Percentiles rank a stretch among this genome's conserved stretches.
phyloP scores from a whole-genome alignment of 2,797 vertebrate species.

The Diglossa cyanea region DNA sequence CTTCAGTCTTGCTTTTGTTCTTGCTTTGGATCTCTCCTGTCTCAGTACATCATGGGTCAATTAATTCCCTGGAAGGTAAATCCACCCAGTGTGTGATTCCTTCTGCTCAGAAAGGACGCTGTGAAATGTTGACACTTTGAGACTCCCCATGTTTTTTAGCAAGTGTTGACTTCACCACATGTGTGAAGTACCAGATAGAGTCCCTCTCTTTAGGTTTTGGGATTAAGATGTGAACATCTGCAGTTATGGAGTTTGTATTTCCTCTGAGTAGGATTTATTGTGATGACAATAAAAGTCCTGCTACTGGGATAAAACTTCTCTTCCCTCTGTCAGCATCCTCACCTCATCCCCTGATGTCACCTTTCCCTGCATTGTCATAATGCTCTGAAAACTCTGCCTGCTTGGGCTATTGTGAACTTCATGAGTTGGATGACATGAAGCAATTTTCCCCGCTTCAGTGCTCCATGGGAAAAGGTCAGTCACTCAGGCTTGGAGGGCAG shows the following conservation, averaged over 20 bases:
- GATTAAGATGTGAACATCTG: not conserved
- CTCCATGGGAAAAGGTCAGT: not conserved
- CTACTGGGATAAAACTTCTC: not conserved
- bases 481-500: not conserved
- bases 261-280: not conserved
- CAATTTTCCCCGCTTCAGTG: not conserved
- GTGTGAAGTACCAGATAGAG: not conserved
- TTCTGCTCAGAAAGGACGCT: not conserved
- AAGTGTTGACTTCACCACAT: not conserved
- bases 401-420: not conserved
- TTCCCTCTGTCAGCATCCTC: not conserved
- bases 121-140: not conserved
- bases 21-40: not conserved
- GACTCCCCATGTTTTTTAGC: not conserved
- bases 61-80: not conserved
- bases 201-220: not conserved
- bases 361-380: not conserved
- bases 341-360: not conserved
- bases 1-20: not conserved
- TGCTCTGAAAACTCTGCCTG: not conserved
- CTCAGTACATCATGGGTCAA: fast-evolving
- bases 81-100: not conserved
- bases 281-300: not conserved
- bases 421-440: not conserved
- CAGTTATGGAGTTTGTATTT: not conserved